These are phyloP conservation scores for Cylloceria caligata DNA, from an alignment of 2,888 invertebrate genomes.

Conservation along the genomic window DNA sequence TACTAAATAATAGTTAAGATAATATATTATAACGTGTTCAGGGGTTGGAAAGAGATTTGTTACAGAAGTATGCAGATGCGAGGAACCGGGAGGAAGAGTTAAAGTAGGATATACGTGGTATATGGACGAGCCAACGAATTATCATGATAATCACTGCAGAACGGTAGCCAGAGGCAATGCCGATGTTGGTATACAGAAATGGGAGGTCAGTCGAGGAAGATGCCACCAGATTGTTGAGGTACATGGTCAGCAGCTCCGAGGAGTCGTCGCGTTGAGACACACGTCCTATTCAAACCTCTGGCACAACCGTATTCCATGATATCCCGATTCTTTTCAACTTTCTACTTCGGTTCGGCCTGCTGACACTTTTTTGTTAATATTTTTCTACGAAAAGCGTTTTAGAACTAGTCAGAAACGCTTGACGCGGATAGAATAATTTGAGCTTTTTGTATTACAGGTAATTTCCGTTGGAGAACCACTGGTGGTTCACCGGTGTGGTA, in stretches of 20 bases:
- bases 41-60: slow-evolving; percentile 19
- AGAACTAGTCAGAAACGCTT: too few species aligned
- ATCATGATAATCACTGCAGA: slow-evolving; percentile 78
- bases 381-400: not conserved
- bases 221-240: slow-evolving; percentile 75
- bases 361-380: not conserved
- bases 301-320: not conserved
- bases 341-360: not conserved
- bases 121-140: slow-evolving; percentile 75
- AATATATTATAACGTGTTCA: slow-evolving; percentile 28
- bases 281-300: slow-evolving; percentile 1
- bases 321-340: not conserved
- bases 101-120: slow-evolving; percentile 59
- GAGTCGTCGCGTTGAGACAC: slow-evolving; percentile 1
- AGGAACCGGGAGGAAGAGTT: not conserved
- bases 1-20: slow-evolving; percentile 16
- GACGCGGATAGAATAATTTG: not conserved
- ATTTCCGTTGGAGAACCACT: slow-evolving; percentile 60
- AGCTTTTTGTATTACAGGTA: not conserved
- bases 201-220: slow-evolving; percentile 73
- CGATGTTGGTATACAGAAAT: slow-evolving; percentile 37
- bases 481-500: slow-evolving; percentile 39
- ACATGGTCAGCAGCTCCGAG: slow-evolving; percentile 57
- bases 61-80: not conserved
- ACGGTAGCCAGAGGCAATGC: slow-evolving; percentile 72